Percentiles rank a stretch among this genome's conserved stretches.
These are phyloP conservation scores for Mamestra configurata DNA, from an alignment of 1,140 invertebrate species.

Conservation along the genomic window DNA sequence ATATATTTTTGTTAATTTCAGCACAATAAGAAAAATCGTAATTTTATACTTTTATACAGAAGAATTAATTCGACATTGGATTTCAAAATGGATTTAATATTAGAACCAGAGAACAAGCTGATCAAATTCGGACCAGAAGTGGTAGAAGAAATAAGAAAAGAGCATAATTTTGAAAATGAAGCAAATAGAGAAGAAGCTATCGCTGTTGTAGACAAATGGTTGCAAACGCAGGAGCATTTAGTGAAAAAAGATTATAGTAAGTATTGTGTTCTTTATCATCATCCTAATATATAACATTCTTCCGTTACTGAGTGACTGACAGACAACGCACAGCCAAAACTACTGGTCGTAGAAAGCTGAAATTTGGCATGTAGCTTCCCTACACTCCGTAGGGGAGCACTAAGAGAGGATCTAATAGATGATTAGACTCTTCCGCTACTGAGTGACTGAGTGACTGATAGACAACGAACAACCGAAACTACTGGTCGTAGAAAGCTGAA, in stretches of 20 bases:
- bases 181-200: slow-evolving; percentile 57
- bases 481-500: too few relatives aligned
- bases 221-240: slow-evolving; percentile 61
- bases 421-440: too few relatives aligned
- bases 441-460: too few relatives aligned
- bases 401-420: too few relatives aligned
- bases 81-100: background rate
- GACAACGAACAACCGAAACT: too few relatives aligned
- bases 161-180: slow-evolving; percentile 54
- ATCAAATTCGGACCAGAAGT: slow-evolving; percentile 22
- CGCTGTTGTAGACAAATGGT: slow-evolving; percentile 57
- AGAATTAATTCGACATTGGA: background rate
- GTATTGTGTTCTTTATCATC: slow-evolving; percentile 31
- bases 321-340: too few relatives aligned
- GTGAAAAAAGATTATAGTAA: slow-evolving; percentile 57
- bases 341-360: too few relatives aligned
- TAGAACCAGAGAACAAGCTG: slow-evolving; percentile 7
- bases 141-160: slow-evolving; percentile 48
- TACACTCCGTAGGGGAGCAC: too few relatives aligned
- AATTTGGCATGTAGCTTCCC: too few relatives aligned
- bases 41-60: background rate
- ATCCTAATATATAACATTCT: too few relatives aligned
- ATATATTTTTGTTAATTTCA: background rate
- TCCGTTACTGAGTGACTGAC: too few relatives aligned
- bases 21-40: background rate